Evolutionary conservation across 2,797 vertebrate species (phyloP), one percentile per base, ranked within the genome.

Genomic region (Helicolenus hilgendorfi): DNA sequence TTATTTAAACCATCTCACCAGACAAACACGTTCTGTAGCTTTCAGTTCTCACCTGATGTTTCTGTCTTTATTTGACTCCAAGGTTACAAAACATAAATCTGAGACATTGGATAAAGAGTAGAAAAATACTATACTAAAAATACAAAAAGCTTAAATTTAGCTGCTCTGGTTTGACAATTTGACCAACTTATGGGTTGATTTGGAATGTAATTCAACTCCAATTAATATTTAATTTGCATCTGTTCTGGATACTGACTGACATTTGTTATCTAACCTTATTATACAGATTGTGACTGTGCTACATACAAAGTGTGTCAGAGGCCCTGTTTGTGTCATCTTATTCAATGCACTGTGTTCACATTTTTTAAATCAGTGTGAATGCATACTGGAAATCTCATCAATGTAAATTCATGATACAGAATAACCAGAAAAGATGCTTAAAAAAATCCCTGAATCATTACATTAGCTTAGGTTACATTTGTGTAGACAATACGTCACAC

Each of bases 1-100:
- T 64, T 27, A 60, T 56, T 77, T 64, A 81, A 83, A 81, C 62
- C 15, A 60, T 11, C 53, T 70, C 29, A 87, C 91, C 36, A 24
- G 90, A 91, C 18, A 3, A 92, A 45, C 92, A 73, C 13, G 91
- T 94, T 94, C 36, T 56, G 82, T 83, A 20, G 49, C 77, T 62
- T 85, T 65, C 8, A 18, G 75, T 26, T 55, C 65, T 91, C 89
- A 87, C 20, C 9, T 90, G 83, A 86, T 91, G 27, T 55, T 20
- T 15, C 27, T 1, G 10, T 35, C 22, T 86, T 38, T 31, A 64
- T 81, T 83, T 83, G 14, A 7, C 41, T 88, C 59, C 53, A 81
- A 55, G 68, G 79, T 53, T 78, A 76, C 71, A 69, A 68, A 82
- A 62, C 49, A 65, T 59, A 1, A 9, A 70, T 59, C 8, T 22